Evolutionary conservation across 2,888 invertebrate genomes (phyloP), one percentile per base, ranked within the genome.

Genomic region (Hipparchia sbordonii): DNA sequence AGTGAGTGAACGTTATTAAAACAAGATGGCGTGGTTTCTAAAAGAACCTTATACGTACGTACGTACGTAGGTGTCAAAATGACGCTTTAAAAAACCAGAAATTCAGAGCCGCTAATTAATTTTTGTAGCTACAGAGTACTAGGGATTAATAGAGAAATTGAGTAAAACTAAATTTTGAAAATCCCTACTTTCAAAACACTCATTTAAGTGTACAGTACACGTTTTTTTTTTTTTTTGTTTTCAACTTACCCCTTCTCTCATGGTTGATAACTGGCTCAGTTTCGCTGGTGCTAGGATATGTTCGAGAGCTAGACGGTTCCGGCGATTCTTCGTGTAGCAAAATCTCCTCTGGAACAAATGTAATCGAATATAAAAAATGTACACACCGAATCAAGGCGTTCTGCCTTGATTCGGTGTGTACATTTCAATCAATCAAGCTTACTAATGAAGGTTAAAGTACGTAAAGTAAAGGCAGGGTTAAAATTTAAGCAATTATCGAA

Each of bases 231-330:
- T 23, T 1, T 3, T 48, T 9, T 12, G 13, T 45, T 7, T 60
- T 54, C 10, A 10, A 75, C 77, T 75, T 46, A 82, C 80, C 82
- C 61, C 75, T 79, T 0, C 72, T 71, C 4, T 78, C 78, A 8
- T 51, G 8, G 1, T 72, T 77, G 4, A 71, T 62, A 33, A 78
- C 77, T 0, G 77, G 77, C 1, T 72, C 75, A 0, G 73, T 74
- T n/a, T 79, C 82, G 2, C 71, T 74, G 2, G 74, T 61, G 9
- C 70, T 67, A n/a, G 74, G 13, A 48, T 66, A 68, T 67, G 56
- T n/a, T 67, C 78, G 4, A 0, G 88, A 83, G 0, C 85, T 85
- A 0, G 89, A 85, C 2, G 87, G 82, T 0, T 75, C 80, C 7
- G 59, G 68, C 3, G 73, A 78, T 2, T 84, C 81, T 2, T 85